Conservation (phyloP, 2,113 vertebrate species). For the Etheostoma cragini region DNA sequence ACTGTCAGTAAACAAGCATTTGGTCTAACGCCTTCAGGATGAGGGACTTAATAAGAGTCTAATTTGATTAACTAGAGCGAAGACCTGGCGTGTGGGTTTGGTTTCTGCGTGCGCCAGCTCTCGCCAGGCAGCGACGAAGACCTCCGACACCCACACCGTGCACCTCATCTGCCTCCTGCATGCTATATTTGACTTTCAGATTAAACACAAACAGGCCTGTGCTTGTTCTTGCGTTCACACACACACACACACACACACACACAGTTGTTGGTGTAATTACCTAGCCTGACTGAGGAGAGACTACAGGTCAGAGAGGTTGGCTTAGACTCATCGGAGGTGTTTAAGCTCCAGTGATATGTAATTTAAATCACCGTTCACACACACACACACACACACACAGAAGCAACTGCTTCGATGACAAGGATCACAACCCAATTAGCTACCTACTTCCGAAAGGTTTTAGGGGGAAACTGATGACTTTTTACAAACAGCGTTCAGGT, state of each 20-base stretch:
- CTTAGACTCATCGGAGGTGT: slow-evolving; percentile 15
- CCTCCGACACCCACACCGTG: not conserved
- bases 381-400: not conserved
- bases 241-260: not conserved
- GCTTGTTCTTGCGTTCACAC: not conserved
- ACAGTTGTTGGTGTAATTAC: slow-evolving; percentile 42
- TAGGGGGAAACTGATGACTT: not conserved
- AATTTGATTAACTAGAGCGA: slow-evolving; percentile 47
- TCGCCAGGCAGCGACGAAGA: slow-evolving; percentile 8
- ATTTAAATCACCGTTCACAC: slow-evolving; percentile 29
- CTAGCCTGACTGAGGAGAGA: slow-evolving; percentile 27
- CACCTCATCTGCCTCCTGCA: not conserved
- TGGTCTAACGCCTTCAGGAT: slow-evolving; percentile 29
- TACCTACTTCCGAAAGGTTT: not conserved
- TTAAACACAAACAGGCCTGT: slow-evolving; percentile 13
- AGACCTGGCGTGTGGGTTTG: not conserved
- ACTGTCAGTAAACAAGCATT: slow-evolving; percentile 40
- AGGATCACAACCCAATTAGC: slow-evolving; percentile 48
- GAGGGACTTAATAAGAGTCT: slow-evolving; percentile 41
- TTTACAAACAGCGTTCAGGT: not conserved
- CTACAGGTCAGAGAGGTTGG: slow-evolving; percentile 40
- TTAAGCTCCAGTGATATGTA: slow-evolving; percentile 30
- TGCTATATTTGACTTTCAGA: not conserved
- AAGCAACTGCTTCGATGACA: slow-evolving; percentile 33
- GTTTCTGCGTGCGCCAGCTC: slow-evolving; percentile 3